Conservation (phyloP, 2,888 invertebrate genomes). For the Lithophane leautieri region DNA sequence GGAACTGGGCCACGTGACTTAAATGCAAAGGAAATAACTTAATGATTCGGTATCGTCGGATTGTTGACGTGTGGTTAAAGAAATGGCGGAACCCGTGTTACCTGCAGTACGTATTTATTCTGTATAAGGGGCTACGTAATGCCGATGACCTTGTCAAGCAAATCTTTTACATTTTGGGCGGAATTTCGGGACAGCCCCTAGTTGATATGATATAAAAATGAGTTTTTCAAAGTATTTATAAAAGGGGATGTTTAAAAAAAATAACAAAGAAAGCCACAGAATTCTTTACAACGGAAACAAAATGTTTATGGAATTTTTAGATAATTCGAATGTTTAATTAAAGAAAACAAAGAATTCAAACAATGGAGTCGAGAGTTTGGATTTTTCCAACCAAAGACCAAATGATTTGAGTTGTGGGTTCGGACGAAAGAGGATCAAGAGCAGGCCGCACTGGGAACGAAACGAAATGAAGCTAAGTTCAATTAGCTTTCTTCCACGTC, state of each 20-base stretch:
- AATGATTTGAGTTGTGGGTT: too few species aligned
- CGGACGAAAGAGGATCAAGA: too few species aligned
- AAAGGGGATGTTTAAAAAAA: not conserved
- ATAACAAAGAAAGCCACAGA: not conserved
- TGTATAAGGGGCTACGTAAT: not conserved
- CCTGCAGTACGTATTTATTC: not conserved
- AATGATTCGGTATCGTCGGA: not conserved
- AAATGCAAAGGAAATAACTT: not conserved
- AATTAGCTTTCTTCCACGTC: too few species aligned
- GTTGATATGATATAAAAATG: not conserved
- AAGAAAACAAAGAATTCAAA: not conserved
- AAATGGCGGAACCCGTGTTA: not conserved
- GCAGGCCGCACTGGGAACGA: too few species aligned
- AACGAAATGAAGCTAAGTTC: too few species aligned
- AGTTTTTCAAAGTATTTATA: not conserved
- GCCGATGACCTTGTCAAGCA: not conserved
- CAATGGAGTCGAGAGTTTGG: not conserved
- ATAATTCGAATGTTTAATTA: not conserved
- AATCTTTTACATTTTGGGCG: not conserved
- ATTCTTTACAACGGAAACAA: not conserved
- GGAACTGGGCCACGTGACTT: constrained; percentile 21
- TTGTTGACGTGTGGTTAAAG: not conserved
- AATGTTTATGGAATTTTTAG: not conserved
- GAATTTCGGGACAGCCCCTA: not conserved
- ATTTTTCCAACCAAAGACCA: not conserved